phyloP scores from a whole-genome alignment of 37 sponge, comb jelly and placozoan genomes.

The Dysidea cf. avara region DNA sequence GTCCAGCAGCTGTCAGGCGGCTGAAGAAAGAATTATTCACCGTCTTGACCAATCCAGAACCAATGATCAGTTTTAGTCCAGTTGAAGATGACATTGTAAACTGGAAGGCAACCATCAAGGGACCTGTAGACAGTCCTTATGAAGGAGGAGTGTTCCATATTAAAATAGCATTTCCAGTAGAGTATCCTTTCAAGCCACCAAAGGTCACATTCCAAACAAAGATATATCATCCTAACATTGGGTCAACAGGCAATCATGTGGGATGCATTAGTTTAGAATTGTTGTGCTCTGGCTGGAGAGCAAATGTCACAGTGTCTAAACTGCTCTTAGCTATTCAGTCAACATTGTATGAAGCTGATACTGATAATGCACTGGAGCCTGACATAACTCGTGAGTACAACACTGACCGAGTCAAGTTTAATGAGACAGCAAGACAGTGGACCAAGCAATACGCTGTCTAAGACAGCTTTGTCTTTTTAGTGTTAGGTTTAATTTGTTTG shows the following conservation, averaged over 20 bases:
- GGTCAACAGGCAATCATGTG: too few species aligned
- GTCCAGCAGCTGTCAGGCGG: too few species aligned
- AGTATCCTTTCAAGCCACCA: conserved; percentile 95
- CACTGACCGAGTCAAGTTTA: conserved; percentile 75
- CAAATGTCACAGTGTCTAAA: conserved; percentile 67
- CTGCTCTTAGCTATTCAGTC: conserved; percentile 75
- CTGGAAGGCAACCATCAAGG: too few species aligned
- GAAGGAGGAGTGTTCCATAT: conserved; percentile 95
- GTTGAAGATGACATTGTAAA: too few species aligned
- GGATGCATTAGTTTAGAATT: conserved; percentile 97
- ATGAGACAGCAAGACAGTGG: conserved; percentile 85
- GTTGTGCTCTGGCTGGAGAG: conserved; percentile 89
- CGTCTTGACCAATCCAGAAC: too few species aligned
- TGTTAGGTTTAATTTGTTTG: too few species aligned
- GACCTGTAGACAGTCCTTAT: too few species aligned
- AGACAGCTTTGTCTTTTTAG: too few species aligned
- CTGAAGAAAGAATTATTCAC: too few species aligned
- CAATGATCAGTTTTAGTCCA: too few species aligned
- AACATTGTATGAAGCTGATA: conserved; percentile 93
- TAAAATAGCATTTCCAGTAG: conserved; percentile 95
- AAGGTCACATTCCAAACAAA: conserved; percentile 93
- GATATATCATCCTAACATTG: too few species aligned
- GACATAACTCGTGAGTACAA: conserved; percentile 93
- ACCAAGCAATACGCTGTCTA: conserved; percentile 94
- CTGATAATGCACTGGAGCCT: conserved; percentile 94